phyloP scores from a whole-genome alignment of 2,797 vertebrate genomes.

The Rhyacichthys aspro region DNA sequence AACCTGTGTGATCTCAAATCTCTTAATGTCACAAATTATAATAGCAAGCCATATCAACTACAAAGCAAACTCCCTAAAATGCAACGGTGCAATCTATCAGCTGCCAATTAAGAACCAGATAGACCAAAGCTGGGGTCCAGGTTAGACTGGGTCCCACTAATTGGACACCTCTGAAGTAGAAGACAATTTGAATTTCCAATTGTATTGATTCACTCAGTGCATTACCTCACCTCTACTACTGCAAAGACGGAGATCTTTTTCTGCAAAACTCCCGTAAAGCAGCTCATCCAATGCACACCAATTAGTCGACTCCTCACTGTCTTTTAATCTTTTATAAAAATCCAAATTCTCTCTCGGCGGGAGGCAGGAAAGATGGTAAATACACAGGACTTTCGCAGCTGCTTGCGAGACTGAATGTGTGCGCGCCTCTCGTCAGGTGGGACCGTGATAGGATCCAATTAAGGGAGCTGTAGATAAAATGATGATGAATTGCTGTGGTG shows the following conservation, averaged over 20 bases:
- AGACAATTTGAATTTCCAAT: too few species aligned
- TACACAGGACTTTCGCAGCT: slow-evolving; percentile 36
- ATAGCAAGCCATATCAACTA: too few species aligned
- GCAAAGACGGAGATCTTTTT: slow-evolving; percentile 51
- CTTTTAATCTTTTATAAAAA: slow-evolving; percentile 42
- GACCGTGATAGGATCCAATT: slow-evolving; percentile 90
- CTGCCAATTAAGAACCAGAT: too few species aligned
- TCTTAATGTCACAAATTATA: too few species aligned
- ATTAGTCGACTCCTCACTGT: slow-evolving; percentile 24
- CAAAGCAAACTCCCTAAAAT: too few species aligned
- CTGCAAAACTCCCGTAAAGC: slow-evolving; percentile 50
- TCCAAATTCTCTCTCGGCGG: slow-evolving; percentile 26
- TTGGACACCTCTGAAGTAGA: too few species aligned
- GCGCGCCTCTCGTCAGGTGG: slow-evolving; percentile 77
- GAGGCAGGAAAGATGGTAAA: slow-evolving; percentile 33
- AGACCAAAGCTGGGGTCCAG: too few species aligned
- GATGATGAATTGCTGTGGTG: slow-evolving; percentile 87
- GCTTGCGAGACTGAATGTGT: slow-evolving; percentile 20
- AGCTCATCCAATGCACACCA: slow-evolving; percentile 7
- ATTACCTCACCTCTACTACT: slow-evolving; percentile 37
- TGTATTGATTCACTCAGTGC: too few species aligned
- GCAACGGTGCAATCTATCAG: too few species aligned
- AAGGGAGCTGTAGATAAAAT: slow-evolving; percentile 91
- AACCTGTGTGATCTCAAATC: too few species aligned
- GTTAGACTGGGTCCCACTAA: too few species aligned